phyloP scores from a whole-genome alignment of 1,140 invertebrate species.

The Antheraea pernyi region DNA sequence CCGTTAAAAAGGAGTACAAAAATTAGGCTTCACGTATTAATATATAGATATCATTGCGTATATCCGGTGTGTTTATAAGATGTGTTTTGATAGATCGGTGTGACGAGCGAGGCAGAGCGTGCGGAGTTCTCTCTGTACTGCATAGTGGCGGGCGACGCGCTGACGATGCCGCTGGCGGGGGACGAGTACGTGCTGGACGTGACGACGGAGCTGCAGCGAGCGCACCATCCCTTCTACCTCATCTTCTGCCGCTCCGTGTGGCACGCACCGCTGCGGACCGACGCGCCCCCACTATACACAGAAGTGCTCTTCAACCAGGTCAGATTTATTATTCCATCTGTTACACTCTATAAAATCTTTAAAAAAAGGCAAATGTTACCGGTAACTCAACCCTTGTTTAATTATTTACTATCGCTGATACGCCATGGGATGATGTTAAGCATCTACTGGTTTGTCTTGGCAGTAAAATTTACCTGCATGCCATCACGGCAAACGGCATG shows the following conservation, averaged over 20 bases:
- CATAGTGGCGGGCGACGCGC: constrained; percentile 96
- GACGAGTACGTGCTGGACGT: constrained; percentile 99
- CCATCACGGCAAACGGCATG: too few species aligned
- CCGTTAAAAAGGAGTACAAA: too few species aligned
- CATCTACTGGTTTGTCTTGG: too few species aligned
- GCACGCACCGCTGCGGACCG: constrained; percentile 95
- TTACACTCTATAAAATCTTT: too few species aligned
- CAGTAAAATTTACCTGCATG: too few species aligned
- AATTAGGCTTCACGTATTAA: too few species aligned
- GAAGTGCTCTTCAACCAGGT: constrained; percentile 84
- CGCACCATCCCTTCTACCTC: constrained; percentile 96
- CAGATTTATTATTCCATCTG: too few species aligned
- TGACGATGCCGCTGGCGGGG: constrained; percentile 95
- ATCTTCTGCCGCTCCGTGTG: constrained; percentile 99
- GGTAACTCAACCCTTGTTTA: too few species aligned
- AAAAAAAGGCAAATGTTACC: too few species aligned
- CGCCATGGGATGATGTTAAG: too few species aligned
- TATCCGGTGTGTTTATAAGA: not conserved
- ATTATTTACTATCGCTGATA: too few species aligned
- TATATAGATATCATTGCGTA: not conserved
- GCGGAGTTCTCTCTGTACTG: constrained; percentile 99
- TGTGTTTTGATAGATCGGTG: constrained; percentile 78
- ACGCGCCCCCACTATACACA: constrained; percentile 93
- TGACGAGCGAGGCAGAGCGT: constrained; percentile 86
- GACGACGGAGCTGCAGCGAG: constrained; percentile 96